Percentiles rank a stretch among this genome's conserved stretches.
Evolutionary conservation across 2,888 invertebrate genomes (phyloP).

Genomic region (Melanostoma mellinum): DNA sequence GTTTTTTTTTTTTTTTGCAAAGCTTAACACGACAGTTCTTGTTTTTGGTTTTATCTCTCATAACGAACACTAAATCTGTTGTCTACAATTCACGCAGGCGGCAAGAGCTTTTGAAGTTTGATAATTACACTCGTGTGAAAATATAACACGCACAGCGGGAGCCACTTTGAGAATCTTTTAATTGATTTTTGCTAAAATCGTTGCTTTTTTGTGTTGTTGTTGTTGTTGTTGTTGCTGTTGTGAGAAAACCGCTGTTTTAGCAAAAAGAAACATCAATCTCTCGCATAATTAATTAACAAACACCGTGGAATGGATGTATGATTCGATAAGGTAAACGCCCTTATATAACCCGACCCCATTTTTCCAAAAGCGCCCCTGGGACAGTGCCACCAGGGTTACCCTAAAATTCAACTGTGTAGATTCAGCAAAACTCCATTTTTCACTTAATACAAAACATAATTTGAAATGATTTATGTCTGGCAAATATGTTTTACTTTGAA

Average conservation of each 20-base stretch:
- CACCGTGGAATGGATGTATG: not conserved
- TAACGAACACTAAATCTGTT: too few relatives aligned
- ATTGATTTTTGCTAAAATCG: not conserved
- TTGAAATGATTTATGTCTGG: slow-evolving; percentile 20
- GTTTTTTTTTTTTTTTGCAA: not conserved
- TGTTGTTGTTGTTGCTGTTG: too few relatives aligned
- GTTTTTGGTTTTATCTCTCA: too few relatives aligned
- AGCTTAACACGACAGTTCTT: too few relatives aligned
- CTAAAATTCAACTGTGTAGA: not conserved
- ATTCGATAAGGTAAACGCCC: slow-evolving; percentile 3
- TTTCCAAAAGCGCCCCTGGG: not conserved
- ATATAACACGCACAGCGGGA: slow-evolving; percentile 32
- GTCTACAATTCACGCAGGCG: not conserved
- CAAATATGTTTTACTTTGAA: slow-evolving; percentile 1
- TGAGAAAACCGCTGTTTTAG: not conserved
- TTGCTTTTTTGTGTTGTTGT: too few relatives aligned
- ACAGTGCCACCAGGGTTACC: slow-evolving; percentile 19
- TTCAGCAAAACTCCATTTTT: not conserved
- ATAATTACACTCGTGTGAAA: slow-evolving; percentile 22
- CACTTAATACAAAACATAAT: slow-evolving; percentile 1
- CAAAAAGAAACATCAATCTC: slow-evolving; percentile 22
- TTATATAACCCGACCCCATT: slow-evolving; percentile 14
- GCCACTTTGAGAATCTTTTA: slow-evolving; percentile 2
- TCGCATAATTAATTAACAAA: slow-evolving; percentile 19
- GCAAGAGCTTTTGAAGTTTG: slow-evolving; percentile 10